phyloP scores from a whole-genome alignment of 1,140 invertebrate species.

The Leptopilina clavipes region DNA sequence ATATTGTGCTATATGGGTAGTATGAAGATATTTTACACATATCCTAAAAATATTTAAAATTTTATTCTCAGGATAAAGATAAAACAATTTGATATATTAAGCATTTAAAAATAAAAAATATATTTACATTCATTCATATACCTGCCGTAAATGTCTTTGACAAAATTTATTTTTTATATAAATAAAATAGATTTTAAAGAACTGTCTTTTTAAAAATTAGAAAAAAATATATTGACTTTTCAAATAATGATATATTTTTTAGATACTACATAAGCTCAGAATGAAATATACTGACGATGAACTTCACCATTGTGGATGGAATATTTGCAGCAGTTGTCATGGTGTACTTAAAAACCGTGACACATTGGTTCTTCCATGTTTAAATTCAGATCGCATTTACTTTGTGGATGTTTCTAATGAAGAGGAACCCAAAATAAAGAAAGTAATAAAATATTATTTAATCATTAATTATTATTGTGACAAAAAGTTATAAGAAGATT shows the following conservation, averaged over 20 bases:
- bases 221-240: conserved; percentile 16
- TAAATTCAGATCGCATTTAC: conserved; percentile 91
- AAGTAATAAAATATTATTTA: conserved; percentile 73
- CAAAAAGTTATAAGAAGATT: too few species aligned
- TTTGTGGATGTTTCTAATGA: conserved; percentile 87
- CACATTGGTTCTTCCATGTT: conserved; percentile 87
- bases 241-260: conserved; percentile 49
- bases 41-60: too few species aligned
- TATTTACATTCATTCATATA: too few species aligned
- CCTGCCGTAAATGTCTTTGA: too few species aligned
- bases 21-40: too few species aligned
- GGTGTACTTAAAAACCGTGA: conserved; percentile 81
- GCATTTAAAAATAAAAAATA: too few species aligned
- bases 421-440: conserved; percentile 79
- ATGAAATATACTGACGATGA: conserved; percentile 90
- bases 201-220: background rate
- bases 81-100: too few species aligned
- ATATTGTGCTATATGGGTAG: too few species aligned
- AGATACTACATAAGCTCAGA: conserved; percentile 92
- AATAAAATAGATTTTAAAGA: too few species aligned
- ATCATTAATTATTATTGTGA: too few species aligned
- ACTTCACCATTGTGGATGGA: conserved; percentile 97
- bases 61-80: too few species aligned
- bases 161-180: too few species aligned
- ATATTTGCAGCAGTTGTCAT: conserved; percentile 94